Base-by-base conservation (phyloP, 2,797 vertebrate species). In the Chelon labrosus region DNA sequence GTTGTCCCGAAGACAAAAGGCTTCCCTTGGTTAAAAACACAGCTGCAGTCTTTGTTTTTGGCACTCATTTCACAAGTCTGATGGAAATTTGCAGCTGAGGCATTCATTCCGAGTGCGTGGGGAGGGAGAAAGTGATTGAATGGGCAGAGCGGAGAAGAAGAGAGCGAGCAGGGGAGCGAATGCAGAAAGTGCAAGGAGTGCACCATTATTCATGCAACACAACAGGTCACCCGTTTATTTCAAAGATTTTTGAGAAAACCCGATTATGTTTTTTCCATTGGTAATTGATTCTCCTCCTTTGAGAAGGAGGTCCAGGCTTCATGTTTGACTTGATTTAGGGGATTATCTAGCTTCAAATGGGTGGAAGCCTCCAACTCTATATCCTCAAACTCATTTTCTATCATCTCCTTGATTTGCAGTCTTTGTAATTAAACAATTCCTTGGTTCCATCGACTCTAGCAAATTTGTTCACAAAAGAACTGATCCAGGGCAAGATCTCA, bases 21-120 rank as follows among this genome's bases (percentile, higher is more conserved):
- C 65, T 83, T 82, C 78, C 74, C 82, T 70, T 19, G 41, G 81
- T 90, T 84, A 75, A 77, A 82, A 83, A 77, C 83, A 77, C 91
- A 92, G 89, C 88, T 91, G 88, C 75, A 58, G 58, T 57, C 84
- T 88, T 86, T 90, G 83, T 90, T 86, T 79, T 79, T 85, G 80
- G 76, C 79, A 70, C 67, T 83, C 69, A 73, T 91, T 86, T 85
- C 71, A 85, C 79, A 80, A 83, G 81, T 84, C 80, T 79, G 81
- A 80, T 84, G 82, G 84, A 89, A 86, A 90, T 86, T 70, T 81
- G 78, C 88, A 89, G 82, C 83, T 87, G 90, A 92, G 87, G 75
- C 85, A 80, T 89, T 89, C 80, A 77, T 69, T 75, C 8, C 8
- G 4, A 73, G 63, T 55, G 63, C 16, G 49, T 35, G 12, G 60